Evolutionary conservation across 2,113 vertebrate genomes (phyloP), one percentile per base, ranked within the genome.

Genomic region (Pelecanoides urinatrix): DNA sequence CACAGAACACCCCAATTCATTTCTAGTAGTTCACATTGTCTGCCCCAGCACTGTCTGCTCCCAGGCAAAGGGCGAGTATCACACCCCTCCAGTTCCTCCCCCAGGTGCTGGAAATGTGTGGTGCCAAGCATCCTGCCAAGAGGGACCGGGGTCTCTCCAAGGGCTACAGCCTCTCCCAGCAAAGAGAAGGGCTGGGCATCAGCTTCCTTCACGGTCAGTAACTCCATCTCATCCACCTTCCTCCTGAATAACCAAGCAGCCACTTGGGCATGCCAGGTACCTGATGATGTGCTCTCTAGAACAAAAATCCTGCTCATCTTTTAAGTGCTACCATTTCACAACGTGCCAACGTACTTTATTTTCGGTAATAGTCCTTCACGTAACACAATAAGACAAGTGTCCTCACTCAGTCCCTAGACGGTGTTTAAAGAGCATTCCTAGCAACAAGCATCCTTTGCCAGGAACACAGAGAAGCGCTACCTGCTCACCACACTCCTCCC

Each of bases 361-460:
- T 96, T 93, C 71, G 88, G 90, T 92, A 93, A 86, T 40, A 94
- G 83, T 61, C 85, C 82, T 93, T 92, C 82, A 95, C 87, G 83
- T 74, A 94, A 67, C 72, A 73, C 75, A 71, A 16, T 59, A 52
- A 88, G 90, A 86, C 58, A 82, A 93, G 67, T 59, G 67, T 34
- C 58, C 72, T 96, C 9, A 3, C 90, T 88, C n/a, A 10, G 49
- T 49, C 66, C 67, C 82, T 56, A 61, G 88, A 55, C 67, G 52
- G 65, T 78, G 36, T 49, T 68, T 75, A 70, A 93, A 80, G 2
- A 81, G 59, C 76, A 75, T 47, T 80, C 88, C 53, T 74, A 74
- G 92, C 83, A 75, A 72, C 73, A n/a, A 93, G 79, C 65, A 47
- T 34, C 79, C 29, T 53, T 30, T 40, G 50, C 26, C 38, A 36